Evolutionary conservation across 2,888 invertebrate species (phyloP).

Genomic region (Cataglyphis livida): DNA sequence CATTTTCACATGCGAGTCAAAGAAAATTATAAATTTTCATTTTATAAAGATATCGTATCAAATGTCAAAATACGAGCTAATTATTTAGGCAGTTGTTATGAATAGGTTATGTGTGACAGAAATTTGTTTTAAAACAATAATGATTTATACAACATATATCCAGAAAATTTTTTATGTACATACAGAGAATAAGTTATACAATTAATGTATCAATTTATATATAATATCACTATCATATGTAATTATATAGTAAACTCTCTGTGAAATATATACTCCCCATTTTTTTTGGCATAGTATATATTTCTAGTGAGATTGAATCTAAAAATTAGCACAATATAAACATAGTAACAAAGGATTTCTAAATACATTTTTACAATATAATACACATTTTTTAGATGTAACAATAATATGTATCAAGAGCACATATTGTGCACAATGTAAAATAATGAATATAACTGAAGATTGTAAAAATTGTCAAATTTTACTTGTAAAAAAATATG

Average conservation of each 20-base stretch:
- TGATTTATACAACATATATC: conserved; percentile 52
- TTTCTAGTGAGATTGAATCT: background rate
- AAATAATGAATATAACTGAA: conserved; percentile 17
- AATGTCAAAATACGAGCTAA: conserved; percentile 24
- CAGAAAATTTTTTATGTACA: conserved; percentile 71
- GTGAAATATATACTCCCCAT: conserved; percentile 5
- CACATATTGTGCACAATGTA: conserved; percentile 52
- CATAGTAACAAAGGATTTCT: conserved; percentile 7
- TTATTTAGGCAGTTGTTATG: conserved; percentile 41
- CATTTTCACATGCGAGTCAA: conserved; percentile 7
- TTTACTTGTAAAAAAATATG: conserved; percentile 40
- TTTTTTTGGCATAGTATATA: conserved; percentile 10
- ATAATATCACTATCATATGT: background rate
- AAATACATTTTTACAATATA: conserved; percentile 55
- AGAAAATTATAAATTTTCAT: background rate
- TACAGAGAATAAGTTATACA: conserved; percentile 56
- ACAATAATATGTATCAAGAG: conserved; percentile 59
- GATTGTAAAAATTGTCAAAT: conserved; percentile 20
- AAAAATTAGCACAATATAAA: conserved; percentile 20
- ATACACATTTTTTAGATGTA: conserved; percentile 39
- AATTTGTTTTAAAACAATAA: conserved; percentile 33
- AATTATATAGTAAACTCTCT: conserved; percentile 3
- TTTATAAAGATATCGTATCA: conserved; percentile 1
- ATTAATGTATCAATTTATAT: conserved; percentile 21
- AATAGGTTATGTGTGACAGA: background rate